phyloP scores from a whole-genome alignment of 2,888 invertebrate species.

The Cephus pygmeus region DNA sequence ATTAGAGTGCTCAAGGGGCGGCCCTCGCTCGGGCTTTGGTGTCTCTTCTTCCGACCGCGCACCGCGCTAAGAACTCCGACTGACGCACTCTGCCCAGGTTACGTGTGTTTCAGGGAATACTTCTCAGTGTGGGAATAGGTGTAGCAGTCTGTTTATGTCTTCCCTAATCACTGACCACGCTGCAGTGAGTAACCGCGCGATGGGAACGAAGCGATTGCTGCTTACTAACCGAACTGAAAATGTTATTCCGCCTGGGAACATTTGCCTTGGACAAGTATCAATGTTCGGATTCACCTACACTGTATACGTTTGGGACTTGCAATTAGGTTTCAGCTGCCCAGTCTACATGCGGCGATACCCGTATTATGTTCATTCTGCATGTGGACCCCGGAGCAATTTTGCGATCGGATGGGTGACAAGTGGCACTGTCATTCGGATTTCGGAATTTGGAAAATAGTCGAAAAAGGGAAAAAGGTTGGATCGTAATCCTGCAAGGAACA shows the following conservation, averaged over 20 bases:
- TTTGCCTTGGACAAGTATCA: too few relatives aligned
- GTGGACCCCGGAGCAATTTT: too few relatives aligned
- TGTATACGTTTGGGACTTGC: too few relatives aligned
- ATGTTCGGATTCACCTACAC: too few relatives aligned
- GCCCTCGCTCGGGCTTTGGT: conserved; percentile 19
- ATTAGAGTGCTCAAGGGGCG: conserved; percentile 53
- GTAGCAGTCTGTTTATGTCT: conserved; percentile 40
- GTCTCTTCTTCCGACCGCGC: conserved; percentile 14
- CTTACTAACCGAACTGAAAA: too few relatives aligned
- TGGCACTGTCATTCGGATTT: neutral
- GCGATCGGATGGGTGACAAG: neutral
- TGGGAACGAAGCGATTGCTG: conserved; percentile 6
- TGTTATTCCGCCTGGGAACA: too few relatives aligned
- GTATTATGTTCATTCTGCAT: too few relatives aligned
- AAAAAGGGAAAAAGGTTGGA: conserved; percentile 2
- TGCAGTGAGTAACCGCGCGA: conserved; percentile 31
- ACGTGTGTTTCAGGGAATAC: too few relatives aligned
- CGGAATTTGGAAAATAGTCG: neutral
- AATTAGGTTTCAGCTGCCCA: too few relatives aligned
- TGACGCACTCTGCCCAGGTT: neutral
- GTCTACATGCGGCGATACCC: too few relatives aligned
- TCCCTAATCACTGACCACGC: conserved; percentile 50
- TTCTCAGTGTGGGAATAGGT: conserved; percentile 10
- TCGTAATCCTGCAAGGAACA: conserved; percentile 18
- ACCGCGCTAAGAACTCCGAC: conserved; percentile 1